These are phyloP conservation scores for Holacanthus passer DNA, from an alignment of 2,113 vertebrate species.

Conservation along the genomic window DNA sequence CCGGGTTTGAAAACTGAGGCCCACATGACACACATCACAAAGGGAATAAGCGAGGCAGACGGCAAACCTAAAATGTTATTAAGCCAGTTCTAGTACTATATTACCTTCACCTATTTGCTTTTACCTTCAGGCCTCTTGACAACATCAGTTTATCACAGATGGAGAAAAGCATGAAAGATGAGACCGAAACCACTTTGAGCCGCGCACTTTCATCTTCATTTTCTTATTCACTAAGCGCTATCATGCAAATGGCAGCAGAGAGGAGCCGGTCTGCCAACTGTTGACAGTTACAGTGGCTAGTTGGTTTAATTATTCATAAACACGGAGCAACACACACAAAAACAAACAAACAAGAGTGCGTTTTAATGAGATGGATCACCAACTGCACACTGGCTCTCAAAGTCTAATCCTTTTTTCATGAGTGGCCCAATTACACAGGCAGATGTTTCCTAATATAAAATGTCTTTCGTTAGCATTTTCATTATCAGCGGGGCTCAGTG, in stretches of 20 bases:
- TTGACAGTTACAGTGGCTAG: slow-evolving; percentile 66
- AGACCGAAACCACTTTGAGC: slow-evolving; percentile 41
- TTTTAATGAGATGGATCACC: slow-evolving; percentile 70
- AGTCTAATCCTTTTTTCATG: slow-evolving; percentile 65
- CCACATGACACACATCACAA: not conserved
- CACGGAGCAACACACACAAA: slow-evolving; percentile 51
- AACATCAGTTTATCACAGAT: slow-evolving; percentile 26
- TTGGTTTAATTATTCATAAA: slow-evolving; percentile 78
- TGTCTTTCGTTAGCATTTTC: slow-evolving; percentile 39
- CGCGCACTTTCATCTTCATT: slow-evolving; percentile 48
- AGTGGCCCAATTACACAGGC: slow-evolving; percentile 59
- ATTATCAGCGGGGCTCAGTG: slow-evolving; percentile 29
- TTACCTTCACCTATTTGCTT: slow-evolving; percentile 21
- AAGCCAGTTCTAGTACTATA: not conserved
- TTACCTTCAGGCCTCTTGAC: slow-evolving; percentile 12
- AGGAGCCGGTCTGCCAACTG: slow-evolving; percentile 61
- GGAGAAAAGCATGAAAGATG: slow-evolving; percentile 31
- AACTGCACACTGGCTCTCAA: slow-evolving; percentile 48
- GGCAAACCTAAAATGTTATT: slow-evolving; percentile 23
- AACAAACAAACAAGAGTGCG: slow-evolving; percentile 58
- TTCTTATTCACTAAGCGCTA: slow-evolving; percentile 20
- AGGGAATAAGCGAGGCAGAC: not conserved
- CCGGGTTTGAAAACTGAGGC: slow-evolving; percentile 27
- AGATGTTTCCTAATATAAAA: slow-evolving; percentile 69
- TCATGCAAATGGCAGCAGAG: slow-evolving; percentile 52